These are phyloP conservation scores for Antigone vipio DNA, from an alignment of 2,113 vertebrate species.

Conservation along the genomic window DNA sequence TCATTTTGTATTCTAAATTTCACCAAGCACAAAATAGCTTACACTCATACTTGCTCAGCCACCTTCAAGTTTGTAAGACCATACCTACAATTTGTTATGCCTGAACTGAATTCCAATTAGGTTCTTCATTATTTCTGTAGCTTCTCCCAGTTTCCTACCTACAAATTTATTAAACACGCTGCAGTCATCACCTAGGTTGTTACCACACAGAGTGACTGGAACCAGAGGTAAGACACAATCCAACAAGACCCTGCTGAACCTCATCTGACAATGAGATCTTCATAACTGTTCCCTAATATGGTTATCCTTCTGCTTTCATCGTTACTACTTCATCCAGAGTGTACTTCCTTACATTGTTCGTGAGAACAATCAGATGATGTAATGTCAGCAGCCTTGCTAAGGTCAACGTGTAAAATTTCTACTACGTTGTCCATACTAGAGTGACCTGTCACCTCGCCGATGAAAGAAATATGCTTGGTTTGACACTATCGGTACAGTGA, in stretches of 20 bases:
- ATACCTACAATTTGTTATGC: neutral
- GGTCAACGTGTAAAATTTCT: neutral
- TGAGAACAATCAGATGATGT: conserved; percentile 1
- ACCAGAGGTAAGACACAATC: neutral
- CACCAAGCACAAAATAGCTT: neutral
- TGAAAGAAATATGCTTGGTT: neutral
- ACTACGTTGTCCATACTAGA: neutral
- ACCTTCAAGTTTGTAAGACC: neutral
- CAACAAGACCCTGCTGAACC: neutral
- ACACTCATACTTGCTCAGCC: neutral
- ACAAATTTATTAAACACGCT: neutral
- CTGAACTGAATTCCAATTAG: neutral
- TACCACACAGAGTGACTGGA: neutral
- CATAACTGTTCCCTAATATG: neutral
- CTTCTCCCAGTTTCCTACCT: neutral
- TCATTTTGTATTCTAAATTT: neutral
- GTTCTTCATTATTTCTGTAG: neutral
- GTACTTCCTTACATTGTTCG: neutral
- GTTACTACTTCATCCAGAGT: neutral
- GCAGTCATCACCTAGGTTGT: neutral
- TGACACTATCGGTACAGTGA: neutral
- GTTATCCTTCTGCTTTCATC: neutral
- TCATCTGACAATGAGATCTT: fast-evolving
- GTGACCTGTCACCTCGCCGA: fast-evolving
- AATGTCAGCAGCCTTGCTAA: neutral